These are phyloP conservation scores for Borostomias antarcticus DNA, from an alignment of 2,797 vertebrate genomes.

Conservation along the genomic window DNA sequence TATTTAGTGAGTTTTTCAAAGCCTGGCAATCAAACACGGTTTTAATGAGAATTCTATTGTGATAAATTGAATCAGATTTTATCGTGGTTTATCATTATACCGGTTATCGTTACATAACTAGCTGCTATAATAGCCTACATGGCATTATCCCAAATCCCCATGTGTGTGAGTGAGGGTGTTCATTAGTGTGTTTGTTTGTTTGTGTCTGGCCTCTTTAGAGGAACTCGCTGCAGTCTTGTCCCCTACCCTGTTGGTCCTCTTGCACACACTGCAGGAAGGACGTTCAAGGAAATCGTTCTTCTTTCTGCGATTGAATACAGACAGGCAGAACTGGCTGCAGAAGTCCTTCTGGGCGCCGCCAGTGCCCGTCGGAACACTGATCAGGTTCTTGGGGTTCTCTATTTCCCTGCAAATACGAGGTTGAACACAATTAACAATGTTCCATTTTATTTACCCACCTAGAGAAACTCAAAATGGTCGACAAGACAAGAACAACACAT, in stretches of 20 bases:
- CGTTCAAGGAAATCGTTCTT: constrained; percentile 35
- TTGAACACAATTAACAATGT: neutral
- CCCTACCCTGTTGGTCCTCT: constrained; percentile 86
- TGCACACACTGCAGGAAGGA: constrained; percentile 88
- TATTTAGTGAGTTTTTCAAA: too few species aligned
- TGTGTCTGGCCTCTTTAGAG: too few species aligned
- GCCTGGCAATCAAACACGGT: too few species aligned
- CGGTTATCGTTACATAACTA: too few species aligned
- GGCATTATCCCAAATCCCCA: too few species aligned
- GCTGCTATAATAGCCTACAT: too few species aligned
- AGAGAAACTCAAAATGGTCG: too few species aligned
- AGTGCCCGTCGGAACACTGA: constrained; percentile 82
- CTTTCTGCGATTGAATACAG: constrained; percentile 85
- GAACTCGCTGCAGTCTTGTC: constrained; percentile 13
- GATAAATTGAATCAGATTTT: too few species aligned
- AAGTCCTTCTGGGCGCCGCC: constrained; percentile 85
- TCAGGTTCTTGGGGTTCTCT: constrained; percentile 91
- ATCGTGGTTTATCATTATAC: too few species aligned
- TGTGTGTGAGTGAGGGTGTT: neutral
- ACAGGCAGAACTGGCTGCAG: constrained; percentile 93
- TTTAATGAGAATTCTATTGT: too few species aligned
- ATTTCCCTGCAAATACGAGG: constrained; percentile 81
- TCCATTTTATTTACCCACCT: neutral
- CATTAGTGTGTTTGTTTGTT: too few species aligned
- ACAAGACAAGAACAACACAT: too few species aligned